Percentiles rank a stretch among this genome's conserved stretches.
phyloP scores from a whole-genome alignment of 2,888 invertebrate genomes.

The Ditula angustiorana region DNA sequence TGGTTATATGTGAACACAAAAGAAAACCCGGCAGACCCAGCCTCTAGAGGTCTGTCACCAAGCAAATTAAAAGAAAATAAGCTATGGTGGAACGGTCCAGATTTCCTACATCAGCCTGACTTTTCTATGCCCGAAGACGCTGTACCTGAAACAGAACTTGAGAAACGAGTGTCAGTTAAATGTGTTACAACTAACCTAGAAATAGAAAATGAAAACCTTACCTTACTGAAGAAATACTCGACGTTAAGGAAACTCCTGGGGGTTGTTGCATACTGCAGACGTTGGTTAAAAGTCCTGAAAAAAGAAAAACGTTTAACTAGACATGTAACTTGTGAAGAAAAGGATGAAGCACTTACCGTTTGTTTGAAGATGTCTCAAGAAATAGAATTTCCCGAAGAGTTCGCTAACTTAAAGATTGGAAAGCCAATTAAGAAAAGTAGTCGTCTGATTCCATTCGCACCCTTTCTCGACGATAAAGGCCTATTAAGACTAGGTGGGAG shows the following conservation, averaged over 20 bases:
- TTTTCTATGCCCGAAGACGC: not conserved
- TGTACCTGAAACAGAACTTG: not conserved
- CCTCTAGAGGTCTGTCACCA: constrained; percentile 37
- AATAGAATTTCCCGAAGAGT: not conserved
- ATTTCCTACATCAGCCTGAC: not conserved
- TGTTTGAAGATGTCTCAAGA: not conserved
- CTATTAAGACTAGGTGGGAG: too few species aligned
- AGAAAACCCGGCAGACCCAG: constrained; percentile 44
- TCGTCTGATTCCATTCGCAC: not conserved
- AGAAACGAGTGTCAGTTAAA: not conserved
- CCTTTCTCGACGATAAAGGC: constrained; percentile 26
- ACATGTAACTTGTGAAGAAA: not conserved
- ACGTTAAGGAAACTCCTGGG: not conserved
- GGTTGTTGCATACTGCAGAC: not conserved
- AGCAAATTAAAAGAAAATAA: not conserved
- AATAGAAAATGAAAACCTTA: not conserved
- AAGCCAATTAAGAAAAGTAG: not conserved
- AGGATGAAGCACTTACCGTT: not conserved
- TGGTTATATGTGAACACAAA: constrained; percentile 38
- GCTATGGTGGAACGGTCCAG: not conserved
- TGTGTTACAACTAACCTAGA: not conserved
- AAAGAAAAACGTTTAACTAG: not conserved
- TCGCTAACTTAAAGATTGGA: not conserved
- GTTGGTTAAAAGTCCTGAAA: not conserved
- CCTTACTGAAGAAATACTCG: not conserved